Conservation (phyloP, 2,797 vertebrate species). For the Orestias chungarensis region DNA sequence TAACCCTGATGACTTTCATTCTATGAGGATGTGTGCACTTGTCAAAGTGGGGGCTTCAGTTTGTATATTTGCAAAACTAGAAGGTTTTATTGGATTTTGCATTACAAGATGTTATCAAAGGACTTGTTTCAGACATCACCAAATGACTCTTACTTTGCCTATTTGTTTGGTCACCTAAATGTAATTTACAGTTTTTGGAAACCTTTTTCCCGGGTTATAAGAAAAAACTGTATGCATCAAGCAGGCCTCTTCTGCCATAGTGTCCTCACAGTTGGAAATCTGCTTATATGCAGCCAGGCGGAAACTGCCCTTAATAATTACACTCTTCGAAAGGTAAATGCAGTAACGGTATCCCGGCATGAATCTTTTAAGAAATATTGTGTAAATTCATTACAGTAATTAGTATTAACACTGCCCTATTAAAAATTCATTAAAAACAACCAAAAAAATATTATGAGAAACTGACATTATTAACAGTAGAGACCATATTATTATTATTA, state of each 20-base stretch:
- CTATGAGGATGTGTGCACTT: neutral
- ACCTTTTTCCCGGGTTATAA: neutral
- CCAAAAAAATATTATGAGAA: neutral
- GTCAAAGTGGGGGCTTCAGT: neutral
- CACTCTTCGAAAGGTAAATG: neutral
- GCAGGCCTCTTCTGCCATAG: neutral
- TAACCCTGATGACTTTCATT: constrained; percentile 1
- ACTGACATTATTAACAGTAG: neutral
- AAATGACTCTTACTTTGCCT: neutral
- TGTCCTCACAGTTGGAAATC: neutral
- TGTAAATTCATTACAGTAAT: neutral
- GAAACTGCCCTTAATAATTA: neutral
- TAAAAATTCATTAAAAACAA: neutral
- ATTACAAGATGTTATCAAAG: neutral
- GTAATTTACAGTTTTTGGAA: neutral
- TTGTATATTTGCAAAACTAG: neutral
- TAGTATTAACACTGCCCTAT: neutral
- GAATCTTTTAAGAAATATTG: neutral
- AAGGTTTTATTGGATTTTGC: neutral
- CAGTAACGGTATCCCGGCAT: neutral
- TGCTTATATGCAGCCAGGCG: neutral
- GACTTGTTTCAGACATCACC: neutral
- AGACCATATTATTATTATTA: neutral
- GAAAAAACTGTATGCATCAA: neutral
- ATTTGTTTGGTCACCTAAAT: neutral